These are phyloP conservation scores for Clytia hemisphaerica DNA, from an alignment of 30 jellyfish, hydroid and myxozoan species.

Conservation along the genomic window DNA sequence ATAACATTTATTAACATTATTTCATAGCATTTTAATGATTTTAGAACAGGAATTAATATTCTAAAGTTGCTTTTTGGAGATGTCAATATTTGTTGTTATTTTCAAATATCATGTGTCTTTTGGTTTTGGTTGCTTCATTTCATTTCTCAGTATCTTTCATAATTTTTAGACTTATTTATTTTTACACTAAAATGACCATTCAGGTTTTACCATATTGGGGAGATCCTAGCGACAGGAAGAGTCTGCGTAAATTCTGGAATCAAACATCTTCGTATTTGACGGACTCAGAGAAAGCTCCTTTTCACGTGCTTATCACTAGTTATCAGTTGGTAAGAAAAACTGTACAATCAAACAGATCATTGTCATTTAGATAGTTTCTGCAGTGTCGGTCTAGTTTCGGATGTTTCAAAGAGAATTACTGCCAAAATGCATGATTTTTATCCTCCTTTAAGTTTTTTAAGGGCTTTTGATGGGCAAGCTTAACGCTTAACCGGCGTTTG, in stretches of 20 bases:
- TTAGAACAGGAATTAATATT: background rate
- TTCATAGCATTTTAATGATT: background rate
- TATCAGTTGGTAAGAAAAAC: constrained; percentile 91
- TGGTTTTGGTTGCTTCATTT: background rate
- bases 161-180: background rate
- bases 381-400: too few relatives aligned
- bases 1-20: background rate
- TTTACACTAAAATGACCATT: background rate
- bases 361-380: too few relatives aligned
- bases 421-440: too few relatives aligned
- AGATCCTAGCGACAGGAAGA: constrained; percentile 86
- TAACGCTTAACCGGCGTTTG: too few relatives aligned
- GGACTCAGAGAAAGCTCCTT: constrained; percentile 96
- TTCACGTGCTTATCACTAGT: constrained; percentile 94
- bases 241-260: constrained; percentile 83
- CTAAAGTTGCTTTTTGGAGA: constrained; percentile 5
- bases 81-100: too few relatives aligned
- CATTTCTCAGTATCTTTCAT: background rate
- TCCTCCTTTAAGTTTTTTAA: too few relatives aligned
- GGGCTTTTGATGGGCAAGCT: too few relatives aligned
- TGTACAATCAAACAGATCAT: too few relatives aligned
- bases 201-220: constrained; percentile 99
- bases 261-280: constrained; percentile 60
- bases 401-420: too few relatives aligned
- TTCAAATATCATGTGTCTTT: background rate